These are phyloP conservation scores for Caenorhabditis japonica DNA, from an alignment of 2,888 invertebrate genomes.

Conservation along the genomic window DNA sequence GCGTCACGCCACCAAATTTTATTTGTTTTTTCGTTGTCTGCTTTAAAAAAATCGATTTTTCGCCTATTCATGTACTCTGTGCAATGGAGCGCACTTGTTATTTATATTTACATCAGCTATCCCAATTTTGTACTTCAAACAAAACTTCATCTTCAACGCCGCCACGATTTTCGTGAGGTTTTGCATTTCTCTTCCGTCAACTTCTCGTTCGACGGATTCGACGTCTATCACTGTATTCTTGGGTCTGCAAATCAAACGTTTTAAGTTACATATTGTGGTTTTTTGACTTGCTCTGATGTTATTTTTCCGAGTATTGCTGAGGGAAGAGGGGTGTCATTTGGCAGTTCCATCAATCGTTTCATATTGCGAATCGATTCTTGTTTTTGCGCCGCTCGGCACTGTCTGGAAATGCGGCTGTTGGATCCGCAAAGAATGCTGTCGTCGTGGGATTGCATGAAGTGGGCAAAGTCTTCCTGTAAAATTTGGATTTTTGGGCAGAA, in stretches of 20 bases:
- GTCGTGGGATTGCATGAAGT: slow-evolving; percentile 43
- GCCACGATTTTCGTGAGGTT: slow-evolving; percentile 30
- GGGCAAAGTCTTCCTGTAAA: slow-evolving; percentile 42
- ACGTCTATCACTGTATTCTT: slow-evolving; percentile 17
- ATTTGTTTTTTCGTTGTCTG: no score
- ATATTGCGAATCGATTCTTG: slow-evolving; percentile 16
- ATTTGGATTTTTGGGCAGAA: neutral
- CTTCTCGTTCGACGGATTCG: slow-evolving; percentile 11
- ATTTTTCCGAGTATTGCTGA: neutral
- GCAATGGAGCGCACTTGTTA: no score
- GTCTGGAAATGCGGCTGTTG: slow-evolving; percentile 30
- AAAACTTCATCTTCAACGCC: slow-evolving; percentile 33
- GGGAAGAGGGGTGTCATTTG: no score
- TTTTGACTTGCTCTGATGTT: neutral
- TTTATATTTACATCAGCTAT: slow-evolving; percentile 20
- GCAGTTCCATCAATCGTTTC: slow-evolving; percentile 30
- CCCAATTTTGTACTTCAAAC: slow-evolving; percentile 33
- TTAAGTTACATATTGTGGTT: neutral
- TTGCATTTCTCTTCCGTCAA: slow-evolving; percentile 26
- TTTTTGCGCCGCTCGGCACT: slow-evolving; percentile 7
- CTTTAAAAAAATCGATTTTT: no score
- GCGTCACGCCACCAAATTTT: no score
- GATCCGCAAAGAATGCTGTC: slow-evolving; percentile 46
- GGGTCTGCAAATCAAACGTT: slow-evolving; percentile 5
- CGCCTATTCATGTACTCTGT: no score